A percentile compares a stretch with the other conserved stretches of the same genome.
Conservation (phyloP, 2,797 vertebrate species). For the Pampus argenteus region DNA sequence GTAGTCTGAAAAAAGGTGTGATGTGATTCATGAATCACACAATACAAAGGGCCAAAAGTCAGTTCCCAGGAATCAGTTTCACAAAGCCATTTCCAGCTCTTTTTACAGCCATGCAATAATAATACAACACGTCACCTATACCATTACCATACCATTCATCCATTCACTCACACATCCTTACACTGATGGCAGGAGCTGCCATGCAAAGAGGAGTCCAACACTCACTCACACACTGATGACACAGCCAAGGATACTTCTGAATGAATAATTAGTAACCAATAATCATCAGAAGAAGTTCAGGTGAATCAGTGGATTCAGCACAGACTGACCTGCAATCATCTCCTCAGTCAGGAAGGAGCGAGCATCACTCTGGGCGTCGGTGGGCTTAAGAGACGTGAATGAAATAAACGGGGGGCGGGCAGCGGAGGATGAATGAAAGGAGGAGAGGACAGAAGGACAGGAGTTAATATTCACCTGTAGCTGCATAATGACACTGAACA, state of each 20-base stretch:
- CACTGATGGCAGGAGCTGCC: too few relatives aligned
- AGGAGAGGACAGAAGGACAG: slow-evolving; percentile 5
- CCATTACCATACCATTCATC: too few relatives aligned
- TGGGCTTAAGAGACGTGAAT: slow-evolving; percentile 82
- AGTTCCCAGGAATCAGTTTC: background rate
- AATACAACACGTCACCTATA: too few relatives aligned
- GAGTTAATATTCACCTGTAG: background rate
- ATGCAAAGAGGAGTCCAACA: too few relatives aligned
- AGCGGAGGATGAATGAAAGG: background rate
- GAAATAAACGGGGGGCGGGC: background rate
- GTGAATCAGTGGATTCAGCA: too few relatives aligned
- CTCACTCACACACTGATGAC: too few relatives aligned
- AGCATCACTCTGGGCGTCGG: slow-evolving; percentile 95
- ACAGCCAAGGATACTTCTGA: too few relatives aligned
- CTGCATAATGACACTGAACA: background rate
- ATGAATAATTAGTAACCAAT: too few relatives aligned
- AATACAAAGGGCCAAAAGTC: background rate
- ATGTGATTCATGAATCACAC: background rate
- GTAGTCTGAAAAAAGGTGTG: background rate
- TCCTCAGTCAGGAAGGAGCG: slow-evolving; percentile 98
- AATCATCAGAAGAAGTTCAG: too few relatives aligned
- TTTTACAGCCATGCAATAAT: too few relatives aligned
- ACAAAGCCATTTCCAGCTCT: too few relatives aligned
- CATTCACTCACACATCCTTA: too few relatives aligned
- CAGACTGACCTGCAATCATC: slow-evolving; percentile 92